phyloP scores from a whole-genome alignment of 2,797 vertebrate genomes.

The Sylvia borin region DNA sequence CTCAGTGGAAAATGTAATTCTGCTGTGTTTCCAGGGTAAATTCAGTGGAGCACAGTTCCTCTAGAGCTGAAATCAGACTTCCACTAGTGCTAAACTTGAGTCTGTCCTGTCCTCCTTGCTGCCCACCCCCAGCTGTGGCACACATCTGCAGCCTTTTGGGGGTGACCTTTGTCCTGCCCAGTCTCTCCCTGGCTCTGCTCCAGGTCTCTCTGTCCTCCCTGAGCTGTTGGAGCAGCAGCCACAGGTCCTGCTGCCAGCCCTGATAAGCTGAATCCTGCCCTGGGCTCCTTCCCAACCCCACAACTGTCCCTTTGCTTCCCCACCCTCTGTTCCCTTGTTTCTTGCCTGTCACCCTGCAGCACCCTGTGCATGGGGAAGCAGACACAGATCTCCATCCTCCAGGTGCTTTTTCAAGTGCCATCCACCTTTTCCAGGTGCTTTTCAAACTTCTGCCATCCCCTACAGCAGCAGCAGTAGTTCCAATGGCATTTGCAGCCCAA shows the following conservation, averaged over 20 bases:
- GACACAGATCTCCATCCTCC: neutral
- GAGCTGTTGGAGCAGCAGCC: slow-evolving; percentile 42
- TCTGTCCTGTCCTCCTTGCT: neutral
- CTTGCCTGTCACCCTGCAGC: neutral
- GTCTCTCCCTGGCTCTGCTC: neutral
- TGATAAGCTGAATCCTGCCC: neutral
- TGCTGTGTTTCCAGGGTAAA: neutral
- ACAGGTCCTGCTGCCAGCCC: neutral
- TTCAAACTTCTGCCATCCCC: neutral
- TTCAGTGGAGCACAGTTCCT: neutral
- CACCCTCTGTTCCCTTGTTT: neutral
- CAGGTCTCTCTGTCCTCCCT: slow-evolving; percentile 61
- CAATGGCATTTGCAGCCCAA: neutral
- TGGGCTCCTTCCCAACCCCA: neutral
- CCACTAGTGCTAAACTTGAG: neutral
- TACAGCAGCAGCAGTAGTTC: neutral
- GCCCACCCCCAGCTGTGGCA: neutral
- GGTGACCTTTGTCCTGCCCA: slow-evolving; percentile 59
- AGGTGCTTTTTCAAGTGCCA: neutral
- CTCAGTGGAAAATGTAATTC: neutral
- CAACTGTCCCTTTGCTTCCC: neutral
- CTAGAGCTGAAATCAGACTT: neutral
- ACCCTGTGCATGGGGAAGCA: neutral
- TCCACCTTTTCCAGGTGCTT: neutral
- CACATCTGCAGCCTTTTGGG: neutral